phyloP scores from a whole-genome alignment of 2,797 vertebrate genomes.

The Hozukius guyotensis region DNA sequence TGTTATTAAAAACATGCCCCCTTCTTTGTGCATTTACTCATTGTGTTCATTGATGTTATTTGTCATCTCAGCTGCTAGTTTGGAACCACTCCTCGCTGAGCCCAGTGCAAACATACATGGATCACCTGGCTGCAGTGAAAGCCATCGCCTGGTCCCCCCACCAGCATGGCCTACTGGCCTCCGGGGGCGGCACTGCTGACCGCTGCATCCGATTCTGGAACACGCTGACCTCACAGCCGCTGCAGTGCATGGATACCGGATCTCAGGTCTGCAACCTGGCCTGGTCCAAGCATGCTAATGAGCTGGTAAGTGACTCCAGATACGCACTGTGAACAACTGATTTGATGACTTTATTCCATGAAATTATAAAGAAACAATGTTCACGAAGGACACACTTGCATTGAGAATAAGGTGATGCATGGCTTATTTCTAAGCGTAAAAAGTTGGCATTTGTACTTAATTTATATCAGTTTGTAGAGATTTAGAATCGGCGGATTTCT shows the following conservation, averaged over 20 bases:
- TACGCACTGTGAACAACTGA: neutral
- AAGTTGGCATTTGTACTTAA: neutral
- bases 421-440: neutral
- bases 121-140: slow-evolving; percentile 94
- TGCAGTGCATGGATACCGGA: slow-evolving; percentile 96
- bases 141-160: slow-evolving; percentile 96
- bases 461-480: neutral
- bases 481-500: neutral
- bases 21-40: neutral
- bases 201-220: slow-evolving; percentile 98
- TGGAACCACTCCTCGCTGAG: slow-evolving; percentile 91
- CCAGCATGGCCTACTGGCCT: slow-evolving; percentile 92
- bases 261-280: slow-evolving; percentile 99
- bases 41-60: neutral
- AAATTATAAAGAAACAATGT: neutral
- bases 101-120: slow-evolving; percentile 92
- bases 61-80: slow-evolving; percentile 86
- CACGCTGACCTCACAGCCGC: slow-evolving; percentile 91
- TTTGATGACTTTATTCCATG: neutral
- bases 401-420: neutral
- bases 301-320: slow-evolving; percentile 84
- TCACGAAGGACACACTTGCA: neutral
- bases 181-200: slow-evolving; percentile 91
- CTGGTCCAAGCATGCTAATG: slow-evolving; percentile 98
- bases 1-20: neutral